Base-by-base conservation (phyloP, 2,888 invertebrate genomes). In the Crocallis elinguaria region DNA sequence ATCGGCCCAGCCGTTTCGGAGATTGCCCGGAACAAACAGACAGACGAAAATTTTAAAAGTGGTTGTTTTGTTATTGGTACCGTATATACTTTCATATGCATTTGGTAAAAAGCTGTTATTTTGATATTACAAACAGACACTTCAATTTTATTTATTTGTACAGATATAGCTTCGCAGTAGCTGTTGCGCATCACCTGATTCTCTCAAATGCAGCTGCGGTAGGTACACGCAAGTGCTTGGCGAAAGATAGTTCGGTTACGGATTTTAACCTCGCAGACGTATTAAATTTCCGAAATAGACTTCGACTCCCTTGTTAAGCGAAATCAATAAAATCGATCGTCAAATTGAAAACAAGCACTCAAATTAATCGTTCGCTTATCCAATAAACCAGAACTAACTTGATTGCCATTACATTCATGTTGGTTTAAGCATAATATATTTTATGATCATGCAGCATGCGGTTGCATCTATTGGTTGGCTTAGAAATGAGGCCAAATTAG, bases 401-500 rank as follows among this genome's bases (percentile, higher is more conserved):
- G 46, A 53, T 51, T 44, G 33, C 37, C 41, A 39, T 43, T 38
- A 35, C 49, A 12, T 44, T 35, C 43, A 17, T 51, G 29, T 48
- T 58, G 38, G 32, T 44, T 30, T 46, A 41, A 30, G 38, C 49
- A 57, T 53, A 55, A 46, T 51, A 50, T 48, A 29, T 54, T 60
- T 60, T 52, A 58, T 37, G 54, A 48, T 33, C 17, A 25, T 42
- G 42, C 46, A 16, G 29, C 51, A 46, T 45, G 48, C 42, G 46
- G 60, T 57, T 53, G 49, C 50, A 56, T 58, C 36, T 41, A 41
- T 38, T 37, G 54, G 38, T 17, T 50, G 44, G 44, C 48, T 57
- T 43, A 44, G 37, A 59, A 64, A 60, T 60, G 49, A 48, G 57
- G 54, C 36, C 49, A 58, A 44, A 62, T 51, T 51, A 46, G 55